phyloP scores from a whole-genome alignment of 1,140 invertebrate genomes.

The Chelonus insularis region DNA sequence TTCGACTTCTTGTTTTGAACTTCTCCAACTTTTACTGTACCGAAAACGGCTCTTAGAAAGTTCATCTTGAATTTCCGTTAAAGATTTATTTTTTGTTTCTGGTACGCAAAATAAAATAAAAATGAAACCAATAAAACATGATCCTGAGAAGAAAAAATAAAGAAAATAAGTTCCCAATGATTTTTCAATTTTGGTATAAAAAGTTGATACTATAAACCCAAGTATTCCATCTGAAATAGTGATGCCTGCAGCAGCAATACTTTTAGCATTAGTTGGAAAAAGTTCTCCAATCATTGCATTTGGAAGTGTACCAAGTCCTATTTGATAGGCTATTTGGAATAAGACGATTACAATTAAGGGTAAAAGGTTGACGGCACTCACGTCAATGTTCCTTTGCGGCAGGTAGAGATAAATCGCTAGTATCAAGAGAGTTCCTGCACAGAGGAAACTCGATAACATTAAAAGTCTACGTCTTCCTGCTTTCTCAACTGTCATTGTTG shows the following conservation, averaged over 20 bases:
- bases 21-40: constrained; percentile 3
- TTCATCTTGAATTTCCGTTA: constrained; percentile 52
- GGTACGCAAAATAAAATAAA: constrained; percentile 52
- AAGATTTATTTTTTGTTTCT: constrained; percentile 59
- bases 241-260: constrained; percentile 67
- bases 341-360: constrained; percentile 69
- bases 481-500: constrained; percentile 71
- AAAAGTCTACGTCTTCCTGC: constrained; percentile 72
- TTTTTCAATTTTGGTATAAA: constrained; percentile 70
- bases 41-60: constrained; percentile 26
- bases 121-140: constrained; percentile 55
- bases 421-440: constrained; percentile 61
- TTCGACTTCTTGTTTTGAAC: not conserved
- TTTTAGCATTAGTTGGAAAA: constrained; percentile 74
- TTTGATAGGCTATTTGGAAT: constrained; percentile 72
- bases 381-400: constrained; percentile 29
- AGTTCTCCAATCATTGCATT: constrained; percentile 77
- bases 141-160: constrained; percentile 76
- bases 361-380: constrained; percentile 60
- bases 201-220: constrained; percentile 76
- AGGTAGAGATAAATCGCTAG: constrained; percentile 68
- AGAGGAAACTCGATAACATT: constrained; percentile 65
- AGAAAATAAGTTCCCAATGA: constrained; percentile 67
- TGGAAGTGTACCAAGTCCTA: constrained; percentile 76
- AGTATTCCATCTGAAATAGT: constrained; percentile 73